Percentiles rank a stretch among this genome's conserved stretches.
phyloP scores from a whole-genome alignment of 2,113 vertebrate genomes.

The Gadus chalcogrammus region DNA sequence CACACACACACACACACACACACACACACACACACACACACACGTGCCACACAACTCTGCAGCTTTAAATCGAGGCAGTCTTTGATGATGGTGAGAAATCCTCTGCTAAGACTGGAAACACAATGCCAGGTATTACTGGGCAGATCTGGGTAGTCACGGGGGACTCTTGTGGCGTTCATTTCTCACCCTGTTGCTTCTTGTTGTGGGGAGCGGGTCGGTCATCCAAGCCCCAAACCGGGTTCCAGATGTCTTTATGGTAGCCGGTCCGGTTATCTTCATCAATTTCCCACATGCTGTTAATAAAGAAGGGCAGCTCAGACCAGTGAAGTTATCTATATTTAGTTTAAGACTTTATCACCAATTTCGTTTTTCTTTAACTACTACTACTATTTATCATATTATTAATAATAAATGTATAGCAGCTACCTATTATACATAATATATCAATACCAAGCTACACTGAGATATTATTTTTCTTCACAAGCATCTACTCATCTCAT shows the following conservation, averaged over 20 bases:
- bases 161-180: constrained; percentile 10
- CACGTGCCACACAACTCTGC: not conserved
- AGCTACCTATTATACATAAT: too few species aligned
- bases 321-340: constrained; percentile 35
- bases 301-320: constrained; percentile 66
- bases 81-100: constrained; percentile 15
- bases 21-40: not conserved
- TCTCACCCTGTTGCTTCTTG: constrained; percentile 93
- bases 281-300: constrained; percentile 93
- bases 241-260: constrained; percentile 96
- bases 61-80: constrained; percentile 1
- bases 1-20: not conserved
- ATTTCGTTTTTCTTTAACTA: too few species aligned
- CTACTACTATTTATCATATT: too few species aligned
- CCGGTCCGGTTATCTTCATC: constrained; percentile 98
- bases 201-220: constrained; percentile 89
- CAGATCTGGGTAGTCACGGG: constrained; percentile 48
- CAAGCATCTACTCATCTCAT: too few species aligned
- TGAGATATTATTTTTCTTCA: too few species aligned
- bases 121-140: not conserved
- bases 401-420: too few species aligned
- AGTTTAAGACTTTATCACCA: too few species aligned
- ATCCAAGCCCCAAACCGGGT: constrained; percentile 98
- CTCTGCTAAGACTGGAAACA: constrained; percentile 4
- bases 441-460: too few species aligned